Evolutionary conservation across 2,888 invertebrate genomes (phyloP).

Genomic region (Trachelus iudaicus): DNA sequence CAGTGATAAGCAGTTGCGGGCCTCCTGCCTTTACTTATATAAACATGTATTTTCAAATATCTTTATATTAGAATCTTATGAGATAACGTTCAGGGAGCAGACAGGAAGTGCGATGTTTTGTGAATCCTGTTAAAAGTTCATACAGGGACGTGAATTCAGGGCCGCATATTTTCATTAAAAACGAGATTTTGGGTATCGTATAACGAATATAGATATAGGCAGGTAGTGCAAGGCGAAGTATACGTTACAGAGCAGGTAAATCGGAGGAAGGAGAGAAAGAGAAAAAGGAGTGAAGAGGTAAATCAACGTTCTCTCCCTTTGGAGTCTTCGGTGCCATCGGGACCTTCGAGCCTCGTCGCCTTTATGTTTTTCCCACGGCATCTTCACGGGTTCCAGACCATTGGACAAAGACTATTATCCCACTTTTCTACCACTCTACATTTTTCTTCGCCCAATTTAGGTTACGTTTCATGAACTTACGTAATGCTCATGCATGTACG

Average conservation of each 20-base stretch:
- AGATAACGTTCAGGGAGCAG: not conserved
- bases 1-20: conserved; percentile 47
- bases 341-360: conserved; percentile 1
- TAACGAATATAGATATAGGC: not conserved
- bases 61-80: not conserved
- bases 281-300: not conserved
- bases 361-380: conserved; percentile 55
- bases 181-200: not conserved
- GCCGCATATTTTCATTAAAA: not conserved
- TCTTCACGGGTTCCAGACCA: conserved; percentile 47
- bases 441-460: conserved; percentile 21
- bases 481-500: not conserved
- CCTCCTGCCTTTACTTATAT: not conserved
- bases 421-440: conserved; percentile 22
- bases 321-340: not conserved
- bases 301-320: not conserved
- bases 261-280: conserved; percentile 15
- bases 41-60: not conserved
- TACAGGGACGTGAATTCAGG: not conserved
- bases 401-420: conserved; percentile 44
- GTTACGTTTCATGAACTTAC: conserved; percentile 14
- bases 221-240: not conserved
- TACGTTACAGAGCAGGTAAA: not conserved
- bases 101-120: not conserved
- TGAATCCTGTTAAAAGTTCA: not conserved